Evolutionary conservation across 1,140 invertebrate genomes (phyloP), one percentile per base, ranked within the genome.

Genomic region (Mactra quadrangularis): DNA sequence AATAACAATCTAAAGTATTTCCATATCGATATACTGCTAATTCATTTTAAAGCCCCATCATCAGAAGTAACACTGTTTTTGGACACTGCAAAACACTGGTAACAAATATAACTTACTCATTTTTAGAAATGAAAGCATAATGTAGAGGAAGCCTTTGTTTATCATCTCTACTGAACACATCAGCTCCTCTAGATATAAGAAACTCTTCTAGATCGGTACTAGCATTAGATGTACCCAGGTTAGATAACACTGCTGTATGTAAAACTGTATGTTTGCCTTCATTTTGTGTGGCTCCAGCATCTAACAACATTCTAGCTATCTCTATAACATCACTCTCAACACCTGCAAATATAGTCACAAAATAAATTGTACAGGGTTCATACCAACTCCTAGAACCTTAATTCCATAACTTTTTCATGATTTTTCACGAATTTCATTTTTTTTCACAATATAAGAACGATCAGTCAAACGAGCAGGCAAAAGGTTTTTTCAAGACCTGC

Each of bases 51-150:
- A n/a, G n/a, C n/a, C n/a, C n/a, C n/a, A n/a, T n/a, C n/a, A n/a
- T n/a, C n/a, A n/a, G n/a, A n/a, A n/a, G n/a, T n/a, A n/a, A n/a
- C n/a, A n/a, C n/a, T n/a, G n/a, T n/a, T n/a, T n/a, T n/a, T n/a
- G n/a, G n/a, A n/a, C n/a, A n/a, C n/a, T n/a, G n/a, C n/a, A n/a
- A n/a, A n/a, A n/a, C n/a, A n/a, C n/a, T n/a, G n/a, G n/a, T 41
- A 41, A 15, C 38, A 41, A n/a, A n/a, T n/a, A n/a, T 17, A 31
- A 76, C 76, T 82, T 86, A 87, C 87, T 59, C 45, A 1, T 59
- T 68, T 11, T 75, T 71, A 84, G 93, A 92, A 7, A 91, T 88
- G 87, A 94, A 95, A 0, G 92, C 92, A 85, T 94, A 94, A 86
- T 94, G 94, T 7, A 95, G 86, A 22, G 92, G 90, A 41, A 89